Percentiles rank a stretch among this genome's conserved stretches.
Conservation (phyloP, 1,140 invertebrate genomes). For the Drosophila kikkawai region DNA sequence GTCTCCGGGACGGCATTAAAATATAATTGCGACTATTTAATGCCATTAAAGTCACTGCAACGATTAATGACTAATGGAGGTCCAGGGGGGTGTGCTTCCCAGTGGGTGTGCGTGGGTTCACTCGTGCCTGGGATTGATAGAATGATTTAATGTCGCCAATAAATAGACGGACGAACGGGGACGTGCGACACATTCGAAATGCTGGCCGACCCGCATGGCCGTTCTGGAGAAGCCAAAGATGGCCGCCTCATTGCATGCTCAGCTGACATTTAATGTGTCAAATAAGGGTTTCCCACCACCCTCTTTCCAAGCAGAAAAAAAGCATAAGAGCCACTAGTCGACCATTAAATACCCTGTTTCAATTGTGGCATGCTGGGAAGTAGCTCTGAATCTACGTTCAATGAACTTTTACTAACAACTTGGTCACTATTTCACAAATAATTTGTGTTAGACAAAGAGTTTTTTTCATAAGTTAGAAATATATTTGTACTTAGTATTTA, state of each 20-base stretch:
- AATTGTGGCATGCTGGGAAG: neutral
- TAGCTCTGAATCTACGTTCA: neutral
- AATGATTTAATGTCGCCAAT: slow-evolving; percentile 83
- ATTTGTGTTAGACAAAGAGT: neutral
- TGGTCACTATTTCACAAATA: neutral
- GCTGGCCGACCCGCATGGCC: slow-evolving; percentile 54
- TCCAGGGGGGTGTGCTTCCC: slow-evolving; percentile 18
- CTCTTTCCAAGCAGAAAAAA: neutral
- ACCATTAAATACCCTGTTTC: neutral
- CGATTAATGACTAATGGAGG: slow-evolving; percentile 81
- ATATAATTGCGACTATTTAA: slow-evolving; percentile 83
- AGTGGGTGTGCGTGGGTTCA: slow-evolving; percentile 19
- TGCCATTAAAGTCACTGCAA: slow-evolving; percentile 80
- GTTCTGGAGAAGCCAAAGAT: slow-evolving; percentile 58
- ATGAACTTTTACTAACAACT: neutral
- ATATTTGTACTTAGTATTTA: neutral
- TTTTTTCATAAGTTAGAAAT: neutral
- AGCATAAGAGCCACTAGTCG: neutral
- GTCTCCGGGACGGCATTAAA: slow-evolving; percentile 62
- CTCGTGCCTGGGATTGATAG: slow-evolving; percentile 80
- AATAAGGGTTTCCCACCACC: slow-evolving; percentile 74
- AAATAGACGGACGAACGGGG: slow-evolving; percentile 64
- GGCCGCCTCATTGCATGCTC: slow-evolving; percentile 76
- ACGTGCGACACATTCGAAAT: slow-evolving; percentile 78
- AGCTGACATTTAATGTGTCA: slow-evolving; percentile 81